Base-by-base conservation (phyloP, 1,140 invertebrate species). In the Drosophila ohnishii region DNA sequence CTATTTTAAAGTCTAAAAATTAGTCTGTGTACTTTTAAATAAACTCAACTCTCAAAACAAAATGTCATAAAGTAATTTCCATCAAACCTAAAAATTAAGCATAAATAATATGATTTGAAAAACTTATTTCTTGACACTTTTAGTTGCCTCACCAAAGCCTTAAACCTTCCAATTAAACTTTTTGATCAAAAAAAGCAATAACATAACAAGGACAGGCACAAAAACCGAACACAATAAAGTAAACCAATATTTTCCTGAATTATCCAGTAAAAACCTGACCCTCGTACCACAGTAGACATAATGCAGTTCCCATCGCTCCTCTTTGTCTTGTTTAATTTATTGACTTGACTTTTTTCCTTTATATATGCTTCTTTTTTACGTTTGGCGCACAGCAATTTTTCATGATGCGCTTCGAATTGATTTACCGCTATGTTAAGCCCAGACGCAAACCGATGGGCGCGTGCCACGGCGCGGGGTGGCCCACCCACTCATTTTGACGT, bases 291-390 rank as follows among this genome's bases (percentile, higher is more conserved):
- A 7, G 64, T 65, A 5, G 16, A 10, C 45, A 40, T 34, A 66
- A 19, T 67, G 65, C 35, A 67, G 51, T 34, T 47, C 39, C 32
- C 45, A 35, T 57, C 25, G 44, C 40, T 5, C 10, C n/a, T 14
- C 50, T 71, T 56, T 30, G 50, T 71, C 65, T 71, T 70, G 14
- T 58, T 28, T 47, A 70, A 71, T 70, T 70, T 71, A 71, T 71
- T 44, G 65, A 70, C 50, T 58, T 42, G 28, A 58, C 28, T 39
- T 56, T 58, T 70, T 48, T 34, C 22, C 14, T 22, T 55, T 53
- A 35, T 14, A 53, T 51, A 19, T 34, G 22, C 16, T 10, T 16
- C 8, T 14, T 55, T 56, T 61, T 19, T 53, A 55, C 51, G 8
- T 55, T 37, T 58, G 65, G 34, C 66, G 65, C 67, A 30, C 65